Conservation (phyloP, 2,888 invertebrate species). For the Dynastes hyllus region DNA sequence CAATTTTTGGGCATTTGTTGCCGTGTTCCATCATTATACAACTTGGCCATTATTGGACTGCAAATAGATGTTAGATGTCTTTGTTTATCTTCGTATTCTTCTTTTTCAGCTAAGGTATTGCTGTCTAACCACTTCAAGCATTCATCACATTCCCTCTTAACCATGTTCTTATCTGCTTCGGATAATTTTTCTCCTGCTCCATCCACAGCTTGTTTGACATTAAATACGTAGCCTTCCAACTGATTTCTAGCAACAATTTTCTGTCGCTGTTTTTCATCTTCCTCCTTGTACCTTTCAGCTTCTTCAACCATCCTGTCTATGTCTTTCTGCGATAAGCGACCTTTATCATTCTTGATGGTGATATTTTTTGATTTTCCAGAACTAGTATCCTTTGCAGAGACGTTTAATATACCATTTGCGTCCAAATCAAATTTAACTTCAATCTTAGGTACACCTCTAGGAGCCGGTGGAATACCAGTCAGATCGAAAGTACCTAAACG, state of each 20-base stretch:
- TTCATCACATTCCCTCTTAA: conserved; percentile 74
- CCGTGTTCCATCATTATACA: conserved; percentile 66
- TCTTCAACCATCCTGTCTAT: conserved; percentile 87
- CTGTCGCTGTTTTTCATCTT: conserved; percentile 81
- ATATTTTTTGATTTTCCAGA: conserved; percentile 82
- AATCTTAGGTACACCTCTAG: conserved; percentile 79
- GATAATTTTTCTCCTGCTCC: conserved; percentile 78
- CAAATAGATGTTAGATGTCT: conserved; percentile 71
- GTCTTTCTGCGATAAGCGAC: conserved; percentile 85
- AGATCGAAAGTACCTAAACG: conserved; percentile 78
- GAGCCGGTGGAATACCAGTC: conserved; percentile 81
- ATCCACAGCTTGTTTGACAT: conserved; percentile 79
- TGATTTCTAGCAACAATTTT: conserved; percentile 81
- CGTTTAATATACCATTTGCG: conserved; percentile 80
- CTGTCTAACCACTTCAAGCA: conserved; percentile 79
- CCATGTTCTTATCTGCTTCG: conserved; percentile 77
- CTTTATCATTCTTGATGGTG: conserved; percentile 88
- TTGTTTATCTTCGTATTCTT: conserved; percentile 78
- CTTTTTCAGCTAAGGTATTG: conserved; percentile 79
- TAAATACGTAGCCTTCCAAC: conserved; percentile 81
- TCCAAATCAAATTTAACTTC: conserved; percentile 84
- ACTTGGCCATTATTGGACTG: conserved; percentile 77
- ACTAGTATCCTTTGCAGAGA: conserved; percentile 73
- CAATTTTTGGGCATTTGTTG: conserved; percentile 60
- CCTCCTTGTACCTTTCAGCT: conserved; percentile 82